Conservation (phyloP, 2,113 vertebrate genomes). For the Spea bombifrons region DNA sequence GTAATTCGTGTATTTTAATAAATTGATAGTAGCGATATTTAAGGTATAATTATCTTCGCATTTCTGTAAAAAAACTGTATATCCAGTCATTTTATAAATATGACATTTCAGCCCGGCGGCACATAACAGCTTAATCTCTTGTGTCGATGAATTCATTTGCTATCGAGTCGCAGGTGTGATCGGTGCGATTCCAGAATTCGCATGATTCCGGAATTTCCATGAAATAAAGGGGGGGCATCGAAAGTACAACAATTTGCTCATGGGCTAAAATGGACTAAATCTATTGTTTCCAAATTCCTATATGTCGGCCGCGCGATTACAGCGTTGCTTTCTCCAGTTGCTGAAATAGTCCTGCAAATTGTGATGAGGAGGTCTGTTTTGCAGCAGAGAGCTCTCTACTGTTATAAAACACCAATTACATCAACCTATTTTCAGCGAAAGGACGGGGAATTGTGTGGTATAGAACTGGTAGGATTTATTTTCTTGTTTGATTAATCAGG, state of each 20-base stretch:
- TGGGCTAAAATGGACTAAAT: not conserved
- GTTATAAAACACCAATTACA: slow-evolving; percentile 22
- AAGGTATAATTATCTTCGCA: no score
- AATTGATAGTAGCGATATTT: no score
- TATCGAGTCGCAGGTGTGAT: no score
- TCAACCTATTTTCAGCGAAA: not conserved
- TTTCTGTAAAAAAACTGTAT: no score
- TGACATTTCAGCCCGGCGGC: no score
- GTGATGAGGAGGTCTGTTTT: slow-evolving; percentile 3
- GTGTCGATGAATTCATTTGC: no score
- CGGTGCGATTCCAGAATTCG: no score
- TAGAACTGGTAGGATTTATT: not conserved
- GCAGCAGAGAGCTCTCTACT: slow-evolving; percentile 40
- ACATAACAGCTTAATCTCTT: no score
- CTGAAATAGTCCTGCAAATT: not conserved
- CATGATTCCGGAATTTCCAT: no score
- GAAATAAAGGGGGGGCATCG: no score
- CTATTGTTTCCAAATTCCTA: not conserved
- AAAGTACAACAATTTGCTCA: not conserved
- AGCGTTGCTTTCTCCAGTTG: not conserved
- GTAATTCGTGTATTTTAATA: no score
- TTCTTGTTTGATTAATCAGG: slow-evolving; percentile 29
- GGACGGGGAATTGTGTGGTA: not conserved
- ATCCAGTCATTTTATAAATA: no score
- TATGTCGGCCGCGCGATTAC: not conserved